Base-by-base conservation (phyloP, 1,140 invertebrate genomes). In the Heliothis virescens region DNA sequence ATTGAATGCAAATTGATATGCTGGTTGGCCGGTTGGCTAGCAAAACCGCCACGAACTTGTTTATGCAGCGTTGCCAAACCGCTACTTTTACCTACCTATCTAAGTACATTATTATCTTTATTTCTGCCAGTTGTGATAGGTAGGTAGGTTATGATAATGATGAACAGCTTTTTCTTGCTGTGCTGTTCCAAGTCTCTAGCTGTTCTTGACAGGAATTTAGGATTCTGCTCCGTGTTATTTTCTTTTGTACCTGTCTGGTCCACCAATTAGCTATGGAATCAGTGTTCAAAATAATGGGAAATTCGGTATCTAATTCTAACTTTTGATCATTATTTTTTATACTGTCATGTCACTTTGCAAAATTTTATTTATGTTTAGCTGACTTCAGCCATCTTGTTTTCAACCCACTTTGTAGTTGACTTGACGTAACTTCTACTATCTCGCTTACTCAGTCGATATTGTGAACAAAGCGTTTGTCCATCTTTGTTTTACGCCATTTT, bases 31-130 rank as follows among this genome's bases (percentile, higher is more conserved):
- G 15, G 48, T 50, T 18, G 29, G 34, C 48, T 50, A 21, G 67
- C 67, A 71, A 52, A 52, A 48, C 67, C 77, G 67, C 48, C 67
- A 72, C 67, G 65, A 72, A 71, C 67, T 72, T 60, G 67, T 57
- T 50, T 75, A 48, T 57, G 60, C 79, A 13, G 21, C 41, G 79
- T 80, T 80, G 79, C 79, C 79, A 80, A 59, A 80, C 79, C 62
- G 67, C 73, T 80, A 72, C 53, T 62, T 74, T 21, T 67, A 13
- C 65, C 12, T 78, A 69, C 52, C 21, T 62, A 47, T 13, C 41
- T 77, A 26, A 13, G 50, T 59, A 47, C 47, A 16, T 26, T 52
- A 34, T 18, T 62, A 75, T 15, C 41, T 47, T 41, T 48, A 53
- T 53, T 65, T 63, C 74, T 76, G 74, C 48, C 41, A 34, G n/a